A percentile compares a stretch with the other conserved stretches of the same genome.
These are phyloP conservation scores for Rhombomys opimus DNA, from an alignment of 2,113 vertebrate genomes.

Conservation along the genomic window DNA sequence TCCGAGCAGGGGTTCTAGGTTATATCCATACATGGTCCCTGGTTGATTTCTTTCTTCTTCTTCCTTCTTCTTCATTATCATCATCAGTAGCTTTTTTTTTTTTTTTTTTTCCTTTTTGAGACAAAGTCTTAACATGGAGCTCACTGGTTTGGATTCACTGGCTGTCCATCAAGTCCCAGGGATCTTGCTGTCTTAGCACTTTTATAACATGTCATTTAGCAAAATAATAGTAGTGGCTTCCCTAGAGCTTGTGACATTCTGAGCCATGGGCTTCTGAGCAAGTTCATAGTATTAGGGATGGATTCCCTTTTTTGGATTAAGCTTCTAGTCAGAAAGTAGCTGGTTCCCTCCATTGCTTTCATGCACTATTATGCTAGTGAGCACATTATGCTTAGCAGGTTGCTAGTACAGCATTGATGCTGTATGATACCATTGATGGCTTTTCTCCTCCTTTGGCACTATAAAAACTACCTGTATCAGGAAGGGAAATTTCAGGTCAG, in stretches of 20 bases:
- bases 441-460: neutral
- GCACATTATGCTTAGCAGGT: neutral
- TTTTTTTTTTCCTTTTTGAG: neutral
- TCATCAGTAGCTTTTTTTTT: too few species aligned
- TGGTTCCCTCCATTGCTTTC: neutral
- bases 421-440: neutral
- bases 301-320: neutral
- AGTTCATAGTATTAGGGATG: neutral
- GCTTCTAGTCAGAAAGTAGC: neutral
- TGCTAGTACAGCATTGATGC: neutral
- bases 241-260: neutral
- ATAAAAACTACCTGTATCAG: neutral
- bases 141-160: neutral
- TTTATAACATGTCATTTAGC: neutral
- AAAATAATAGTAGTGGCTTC: neutral
- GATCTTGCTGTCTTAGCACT: neutral
- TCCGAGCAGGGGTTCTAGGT: too few species aligned
- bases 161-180: neutral
- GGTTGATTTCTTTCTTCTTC: too few species aligned
- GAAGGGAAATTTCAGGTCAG: neutral
- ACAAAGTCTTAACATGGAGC: neutral
- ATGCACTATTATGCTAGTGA: neutral
- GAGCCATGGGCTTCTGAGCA: neutral
- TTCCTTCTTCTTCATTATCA: neutral
- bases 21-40: too few species aligned